Evolutionary conservation across 23 tunicate genomes (phyloP).

Genomic region (Ciona savignyi): DNA sequence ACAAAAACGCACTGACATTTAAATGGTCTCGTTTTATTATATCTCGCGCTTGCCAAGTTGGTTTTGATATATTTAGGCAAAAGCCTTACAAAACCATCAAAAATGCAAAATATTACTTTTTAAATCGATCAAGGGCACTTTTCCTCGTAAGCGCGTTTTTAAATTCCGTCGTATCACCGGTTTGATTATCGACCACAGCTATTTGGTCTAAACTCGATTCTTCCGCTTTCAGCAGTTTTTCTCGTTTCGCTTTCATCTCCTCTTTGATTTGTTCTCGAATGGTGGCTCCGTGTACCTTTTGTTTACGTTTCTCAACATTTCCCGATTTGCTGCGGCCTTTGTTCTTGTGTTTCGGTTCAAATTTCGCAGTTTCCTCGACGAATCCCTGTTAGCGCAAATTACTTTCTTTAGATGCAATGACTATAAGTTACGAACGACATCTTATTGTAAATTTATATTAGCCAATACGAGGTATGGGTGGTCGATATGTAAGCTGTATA

Average conservation of each 20-base stretch:
- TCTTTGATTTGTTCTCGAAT: constrained; percentile 19
- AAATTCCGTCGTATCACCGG: neutral
- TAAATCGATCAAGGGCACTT: neutral
- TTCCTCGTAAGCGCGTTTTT: neutral
- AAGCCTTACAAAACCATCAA: too few relatives aligned
- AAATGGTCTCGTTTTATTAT: too few relatives aligned
- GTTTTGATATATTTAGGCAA: too few relatives aligned
- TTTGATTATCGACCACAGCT: neutral
- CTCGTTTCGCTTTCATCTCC: constrained; percentile 17
- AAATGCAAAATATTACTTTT: neutral
- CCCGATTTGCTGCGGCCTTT: constrained; percentile 81
- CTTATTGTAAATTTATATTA: too few relatives aligned
- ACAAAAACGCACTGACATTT: too few relatives aligned
- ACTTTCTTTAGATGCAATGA: too few relatives aligned
- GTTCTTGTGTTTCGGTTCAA: constrained; percentile 51
- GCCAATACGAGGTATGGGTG: too few relatives aligned
- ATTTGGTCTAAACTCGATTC: too few relatives aligned
- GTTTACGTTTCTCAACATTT: constrained; percentile 58
- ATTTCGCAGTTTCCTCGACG: constrained; percentile 40
- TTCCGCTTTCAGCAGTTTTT: neutral
- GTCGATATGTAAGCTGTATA: too few relatives aligned
- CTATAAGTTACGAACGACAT: too few relatives aligned
- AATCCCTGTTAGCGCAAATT: too few relatives aligned
- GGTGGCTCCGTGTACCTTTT: constrained; percentile 9
- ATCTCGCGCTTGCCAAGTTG: too few relatives aligned